Percentiles rank a stretch among this genome's conserved stretches.
These are phyloP conservation scores for Psilopogon haemacephalus DNA, from an alignment of 2,113 vertebrate species.

Conservation along the genomic window DNA sequence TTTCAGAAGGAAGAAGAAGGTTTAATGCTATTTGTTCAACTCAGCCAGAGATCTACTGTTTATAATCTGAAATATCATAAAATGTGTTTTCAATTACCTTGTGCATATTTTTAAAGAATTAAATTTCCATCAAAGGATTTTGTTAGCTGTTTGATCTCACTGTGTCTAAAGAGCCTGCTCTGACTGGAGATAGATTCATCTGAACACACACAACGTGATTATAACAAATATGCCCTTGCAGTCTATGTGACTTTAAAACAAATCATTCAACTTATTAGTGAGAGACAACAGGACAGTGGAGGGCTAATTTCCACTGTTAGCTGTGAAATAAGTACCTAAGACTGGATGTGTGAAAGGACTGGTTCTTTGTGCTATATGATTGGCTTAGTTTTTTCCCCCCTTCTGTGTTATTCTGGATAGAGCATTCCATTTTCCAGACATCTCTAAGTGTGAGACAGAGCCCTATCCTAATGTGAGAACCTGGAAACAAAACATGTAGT, in stretches of 20 bases:
- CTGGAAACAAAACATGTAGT: not conserved
- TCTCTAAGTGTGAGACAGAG: not conserved
- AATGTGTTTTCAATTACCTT: constrained; percentile 74
- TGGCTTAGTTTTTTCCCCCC: not conserved
- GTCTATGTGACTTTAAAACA: constrained; percentile 10
- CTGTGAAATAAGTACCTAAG: not conserved
- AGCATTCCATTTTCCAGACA: not conserved
- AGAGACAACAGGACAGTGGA: not conserved
- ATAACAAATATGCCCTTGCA: constrained; percentile 31
- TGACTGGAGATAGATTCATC: constrained; percentile 48
- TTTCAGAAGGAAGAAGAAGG: constrained; percentile 54
- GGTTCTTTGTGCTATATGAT: not conserved
- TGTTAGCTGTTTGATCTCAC: constrained; percentile 67
- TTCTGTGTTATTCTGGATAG: not conserved
- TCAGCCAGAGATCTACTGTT: constrained; percentile 56
- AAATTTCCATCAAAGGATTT: constrained; percentile 75
- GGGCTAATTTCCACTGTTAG: not conserved
- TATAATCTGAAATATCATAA: constrained; percentile 62
- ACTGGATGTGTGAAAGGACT: not conserved
- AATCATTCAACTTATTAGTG: not conserved
- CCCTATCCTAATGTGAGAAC: not conserved
- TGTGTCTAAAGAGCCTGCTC: constrained; percentile 57
- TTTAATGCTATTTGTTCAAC: constrained; percentile 61
- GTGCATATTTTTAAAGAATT: constrained; percentile 75
- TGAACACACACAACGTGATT: not conserved